Conservation (phyloP, 2,888 invertebrate species). For the Drosophila niveifrons region DNA sequence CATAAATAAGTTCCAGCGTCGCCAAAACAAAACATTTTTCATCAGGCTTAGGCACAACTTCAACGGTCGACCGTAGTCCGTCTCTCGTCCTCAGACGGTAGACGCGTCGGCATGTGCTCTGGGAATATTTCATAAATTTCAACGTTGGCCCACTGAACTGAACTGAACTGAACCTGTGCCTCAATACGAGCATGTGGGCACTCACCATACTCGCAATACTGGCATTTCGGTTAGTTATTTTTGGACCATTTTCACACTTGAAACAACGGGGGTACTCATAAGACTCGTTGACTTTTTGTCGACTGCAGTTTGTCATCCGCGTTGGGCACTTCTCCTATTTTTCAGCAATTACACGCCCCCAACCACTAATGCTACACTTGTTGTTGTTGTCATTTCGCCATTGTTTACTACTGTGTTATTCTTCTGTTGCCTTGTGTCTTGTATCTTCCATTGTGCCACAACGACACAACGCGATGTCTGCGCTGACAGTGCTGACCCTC, state of each 20-base stretch:
- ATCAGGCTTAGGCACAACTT: conserved; percentile 45
- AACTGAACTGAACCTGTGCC: conserved; percentile 42
- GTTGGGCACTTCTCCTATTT: conserved; percentile 57
- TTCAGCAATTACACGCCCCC: conserved; percentile 70
- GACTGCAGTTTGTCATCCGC: conserved; percentile 72
- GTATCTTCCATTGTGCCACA: conserved; percentile 56
- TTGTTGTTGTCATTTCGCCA: conserved; percentile 41
- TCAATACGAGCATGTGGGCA: conserved; percentile 15
- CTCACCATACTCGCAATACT: conserved; percentile 14
- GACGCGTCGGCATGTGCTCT: conserved; percentile 50
- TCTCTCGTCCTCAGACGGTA: conserved; percentile 11
- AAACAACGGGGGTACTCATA: conserved; percentile 34
- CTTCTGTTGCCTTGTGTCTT: conserved; percentile 20
- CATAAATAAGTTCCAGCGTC: conserved; percentile 67
- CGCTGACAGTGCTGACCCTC: conserved; percentile 48
- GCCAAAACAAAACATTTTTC: conserved; percentile 74
- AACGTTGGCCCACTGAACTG: conserved; percentile 40
- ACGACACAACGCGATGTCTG: conserved; percentile 42
- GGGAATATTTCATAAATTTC: conserved; percentile 72
- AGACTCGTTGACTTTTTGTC: conserved; percentile 60
- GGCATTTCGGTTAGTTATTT: conserved; percentile 53
- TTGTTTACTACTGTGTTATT: conserved; percentile 29
- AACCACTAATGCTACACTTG: conserved; percentile 53
- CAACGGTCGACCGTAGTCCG: conserved; percentile 13
- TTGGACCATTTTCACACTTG: conserved; percentile 66